A percentile compares a stretch with the other conserved stretches of the same genome.
These are phyloP conservation scores for Origma solitaria DNA, from an alignment of 2,113 vertebrate genomes.

Conservation along the genomic window DNA sequence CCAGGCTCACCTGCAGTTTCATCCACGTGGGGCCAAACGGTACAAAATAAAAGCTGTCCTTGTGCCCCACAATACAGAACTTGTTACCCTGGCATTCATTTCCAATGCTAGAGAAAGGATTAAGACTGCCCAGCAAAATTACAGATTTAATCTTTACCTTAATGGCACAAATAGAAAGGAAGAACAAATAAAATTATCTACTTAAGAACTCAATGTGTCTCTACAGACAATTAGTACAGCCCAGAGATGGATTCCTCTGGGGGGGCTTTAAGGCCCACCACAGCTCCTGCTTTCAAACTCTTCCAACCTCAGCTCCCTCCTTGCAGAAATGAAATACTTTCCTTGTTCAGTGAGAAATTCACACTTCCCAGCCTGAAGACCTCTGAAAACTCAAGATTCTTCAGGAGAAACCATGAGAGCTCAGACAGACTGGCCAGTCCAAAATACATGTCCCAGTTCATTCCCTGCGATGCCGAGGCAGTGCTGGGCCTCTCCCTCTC, in stretches of 20 bases:
- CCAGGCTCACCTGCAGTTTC: neutral
- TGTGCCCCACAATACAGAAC: fast-evolving
- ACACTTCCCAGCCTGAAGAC: neutral
- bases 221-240: neutral
- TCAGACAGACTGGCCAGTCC: neutral
- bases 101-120: neutral
- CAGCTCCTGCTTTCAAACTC: neutral
- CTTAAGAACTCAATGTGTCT: neutral
- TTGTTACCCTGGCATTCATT: neutral
- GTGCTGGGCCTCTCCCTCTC: neutral
- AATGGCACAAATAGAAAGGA: neutral
- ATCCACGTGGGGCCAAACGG: too few species aligned
- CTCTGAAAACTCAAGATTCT: neutral
- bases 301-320: neutral
- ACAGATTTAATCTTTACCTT: neutral
- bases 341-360: neutral
- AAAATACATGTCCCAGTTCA: fast-evolving
- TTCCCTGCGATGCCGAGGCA: neutral
- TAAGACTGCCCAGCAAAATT: neutral
- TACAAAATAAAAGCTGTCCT: neutral
- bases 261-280: neutral
- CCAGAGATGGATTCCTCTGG: neutral
- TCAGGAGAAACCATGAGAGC: neutral
- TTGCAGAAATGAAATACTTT: neutral
- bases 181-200: fast-evolving